Evolutionary conservation across 2,797 vertebrate species (phyloP).

Genomic region (Chaenodraco wilsoni): DNA sequence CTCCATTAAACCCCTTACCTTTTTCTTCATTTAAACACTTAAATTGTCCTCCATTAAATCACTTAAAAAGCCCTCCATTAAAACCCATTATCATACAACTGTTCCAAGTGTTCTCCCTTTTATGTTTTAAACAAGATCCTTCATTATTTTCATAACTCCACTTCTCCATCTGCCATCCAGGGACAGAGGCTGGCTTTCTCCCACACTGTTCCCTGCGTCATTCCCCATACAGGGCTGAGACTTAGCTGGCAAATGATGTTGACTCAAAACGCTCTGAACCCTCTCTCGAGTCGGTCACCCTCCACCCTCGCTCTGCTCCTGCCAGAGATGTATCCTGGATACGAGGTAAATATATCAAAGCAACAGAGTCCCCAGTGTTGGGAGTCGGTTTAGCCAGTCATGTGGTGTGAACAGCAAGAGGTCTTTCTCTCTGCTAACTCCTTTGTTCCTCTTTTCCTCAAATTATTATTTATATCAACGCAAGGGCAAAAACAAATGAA

Average conservation of each 20-base stretch:
- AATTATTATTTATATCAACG: neutral
- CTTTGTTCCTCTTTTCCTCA: neutral
- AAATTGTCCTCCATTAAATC: too few relatives aligned
- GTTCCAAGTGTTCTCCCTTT: neutral
- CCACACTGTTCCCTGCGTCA: slow-evolving; percentile 31
- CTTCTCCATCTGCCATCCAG: slow-evolving; percentile 21
- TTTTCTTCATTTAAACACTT: too few relatives aligned
- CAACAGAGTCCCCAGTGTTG: slow-evolving; percentile 53
- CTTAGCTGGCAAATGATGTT: slow-evolving; percentile 45
- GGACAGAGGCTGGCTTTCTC: slow-evolving; percentile 44
- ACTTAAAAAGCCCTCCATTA: neutral
- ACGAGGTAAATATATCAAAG: slow-evolving; percentile 75
- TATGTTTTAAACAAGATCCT: slow-evolving; percentile 7
- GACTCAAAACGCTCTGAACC: slow-evolving; percentile 52
- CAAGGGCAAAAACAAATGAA: neutral
- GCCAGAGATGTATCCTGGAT: slow-evolving; percentile 66
- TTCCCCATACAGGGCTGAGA: slow-evolving; percentile 39
- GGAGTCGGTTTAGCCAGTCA: slow-evolving; percentile 36
- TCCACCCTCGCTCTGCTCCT: slow-evolving; percentile 47
- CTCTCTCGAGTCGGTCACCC: slow-evolving; percentile 37
- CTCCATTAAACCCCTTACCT: neutral
- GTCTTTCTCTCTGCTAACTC: slow-evolving; percentile 15
- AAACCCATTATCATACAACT: neutral
- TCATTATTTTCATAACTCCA: neutral
- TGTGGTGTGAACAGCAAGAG: slow-evolving; percentile 37